phyloP scores from a whole-genome alignment of 2,113 vertebrate species.

The Ailurus styani region DNA sequence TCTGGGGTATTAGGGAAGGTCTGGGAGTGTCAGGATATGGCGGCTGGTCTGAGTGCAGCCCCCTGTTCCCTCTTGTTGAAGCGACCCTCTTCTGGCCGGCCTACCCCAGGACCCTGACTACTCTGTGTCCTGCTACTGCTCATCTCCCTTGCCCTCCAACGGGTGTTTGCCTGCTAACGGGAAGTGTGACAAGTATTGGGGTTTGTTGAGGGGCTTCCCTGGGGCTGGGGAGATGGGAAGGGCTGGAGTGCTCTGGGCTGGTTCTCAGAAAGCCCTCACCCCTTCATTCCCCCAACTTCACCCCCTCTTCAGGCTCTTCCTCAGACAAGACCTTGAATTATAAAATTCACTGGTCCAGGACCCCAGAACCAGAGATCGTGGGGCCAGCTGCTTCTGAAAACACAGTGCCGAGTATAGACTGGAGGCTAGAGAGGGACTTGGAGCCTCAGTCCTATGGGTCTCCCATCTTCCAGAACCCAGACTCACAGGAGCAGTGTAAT shows the following conservation, averaged over 20 bases:
- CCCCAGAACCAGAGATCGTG: not conserved
- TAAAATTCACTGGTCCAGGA: not conserved
- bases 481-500: not conserved
- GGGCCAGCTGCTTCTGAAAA: not conserved
- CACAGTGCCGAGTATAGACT: not conserved
- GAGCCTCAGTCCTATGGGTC: not conserved
- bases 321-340: constrained; percentile 34
- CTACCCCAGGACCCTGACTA: constrained; percentile 48
- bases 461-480: not conserved
- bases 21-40: not conserved
- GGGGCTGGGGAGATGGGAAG: not conserved
- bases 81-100: constrained; percentile 66
- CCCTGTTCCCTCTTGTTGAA: not conserved
- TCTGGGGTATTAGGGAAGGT: not conserved
- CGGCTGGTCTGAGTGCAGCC: not conserved
- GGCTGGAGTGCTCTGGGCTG: not conserved
- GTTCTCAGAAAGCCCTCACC: not conserved
- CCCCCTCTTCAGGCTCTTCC: not conserved
- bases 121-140: not conserved
- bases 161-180: not conserved
- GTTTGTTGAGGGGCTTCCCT: not conserved
- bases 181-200: constrained; percentile 47
- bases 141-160: not conserved
- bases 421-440: not conserved
- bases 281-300: not conserved